phyloP scores from a whole-genome alignment of 64 coral and sea anemone species.

The Hydrozoanthus tunicans region DNA sequence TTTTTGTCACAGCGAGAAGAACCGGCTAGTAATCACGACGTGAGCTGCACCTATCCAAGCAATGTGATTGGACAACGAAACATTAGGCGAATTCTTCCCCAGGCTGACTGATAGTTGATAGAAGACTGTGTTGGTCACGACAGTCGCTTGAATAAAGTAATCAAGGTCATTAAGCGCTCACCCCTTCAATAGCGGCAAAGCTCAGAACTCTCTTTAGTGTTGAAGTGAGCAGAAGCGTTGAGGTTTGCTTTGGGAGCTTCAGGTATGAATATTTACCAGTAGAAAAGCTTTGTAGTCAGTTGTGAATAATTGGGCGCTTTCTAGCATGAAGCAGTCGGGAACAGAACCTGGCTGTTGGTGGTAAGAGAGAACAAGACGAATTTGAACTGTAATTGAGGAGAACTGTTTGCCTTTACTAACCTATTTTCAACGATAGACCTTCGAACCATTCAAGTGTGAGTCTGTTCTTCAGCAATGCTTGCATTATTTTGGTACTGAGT shows the following conservation, averaged over 20 bases:
- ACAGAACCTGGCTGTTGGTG: not conserved
- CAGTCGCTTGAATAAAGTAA: not conserved
- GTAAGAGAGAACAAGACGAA: not conserved
- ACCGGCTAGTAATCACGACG: not conserved
- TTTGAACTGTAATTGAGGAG: not conserved
- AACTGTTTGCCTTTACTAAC: not conserved
- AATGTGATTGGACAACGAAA: conserved; percentile 15
- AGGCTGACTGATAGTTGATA: conserved; percentile 6
- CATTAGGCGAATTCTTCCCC: conserved; percentile 12
- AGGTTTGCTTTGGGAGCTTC: not conserved
- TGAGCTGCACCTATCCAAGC: conserved; percentile 1
- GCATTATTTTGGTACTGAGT: not conserved
- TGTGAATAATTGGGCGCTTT: not conserved
- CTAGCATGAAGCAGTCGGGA: not conserved
- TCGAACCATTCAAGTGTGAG: not conserved
- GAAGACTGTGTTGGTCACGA: conserved; percentile 6
- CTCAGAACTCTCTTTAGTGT: not conserved
- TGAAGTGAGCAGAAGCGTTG: conserved; percentile 10
- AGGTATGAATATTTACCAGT: not conserved
- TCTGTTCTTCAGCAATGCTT: not conserved
- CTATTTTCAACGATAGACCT: not conserved
- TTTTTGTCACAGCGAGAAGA: not conserved
- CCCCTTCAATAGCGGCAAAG: not conserved
- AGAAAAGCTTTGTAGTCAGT: not conserved
- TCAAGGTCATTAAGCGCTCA: not conserved